Evolutionary conservation across 1,140 invertebrate genomes (phyloP).

Genomic region (Hycleus cichorii): DNA sequence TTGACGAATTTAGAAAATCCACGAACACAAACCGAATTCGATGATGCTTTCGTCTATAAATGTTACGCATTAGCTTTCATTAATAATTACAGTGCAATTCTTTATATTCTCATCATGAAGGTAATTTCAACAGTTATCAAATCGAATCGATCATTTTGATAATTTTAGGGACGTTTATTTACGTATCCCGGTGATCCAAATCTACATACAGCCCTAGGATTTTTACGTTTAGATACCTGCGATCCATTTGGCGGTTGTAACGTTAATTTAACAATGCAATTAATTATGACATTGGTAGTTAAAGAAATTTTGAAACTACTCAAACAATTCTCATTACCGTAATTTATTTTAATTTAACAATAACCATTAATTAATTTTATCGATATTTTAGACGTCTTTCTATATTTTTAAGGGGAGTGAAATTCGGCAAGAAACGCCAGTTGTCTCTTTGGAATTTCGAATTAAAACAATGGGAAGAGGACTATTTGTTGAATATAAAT

Average conservation of each 20-base stretch:
- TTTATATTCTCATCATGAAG: conserved; percentile 97
- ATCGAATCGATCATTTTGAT: no score
- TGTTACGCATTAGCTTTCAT: conserved; percentile 95
- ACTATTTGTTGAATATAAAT: conserved; percentile 23
- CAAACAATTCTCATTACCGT: conserved; percentile 8
- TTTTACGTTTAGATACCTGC: conserved; percentile 16
- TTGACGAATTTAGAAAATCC: conserved; percentile 90
- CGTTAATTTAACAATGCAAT: conserved; percentile 18
- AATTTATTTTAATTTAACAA: not conserved
- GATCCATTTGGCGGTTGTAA: not conserved
- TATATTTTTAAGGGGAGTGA: no score
- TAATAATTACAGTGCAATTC: conserved; percentile 95
- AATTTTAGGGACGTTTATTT: conserved; percentile 17
- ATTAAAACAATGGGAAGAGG: conserved; percentile 26
- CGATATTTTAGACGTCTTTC: no score
- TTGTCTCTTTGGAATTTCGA: not conserved
- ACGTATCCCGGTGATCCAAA: conserved; percentile 19
- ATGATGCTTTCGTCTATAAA: conserved; percentile 92
- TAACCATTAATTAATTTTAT: no score
- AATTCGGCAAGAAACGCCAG: no score
- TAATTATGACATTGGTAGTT: conserved; percentile 22
- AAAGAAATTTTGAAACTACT: conserved; percentile 11
- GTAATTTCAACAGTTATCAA: no score
- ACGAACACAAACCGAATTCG: conserved; percentile 92
- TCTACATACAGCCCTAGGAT: not conserved